phyloP scores from a whole-genome alignment of 2,113 vertebrate genomes.

The Phalacrocorax aristotelis region DNA sequence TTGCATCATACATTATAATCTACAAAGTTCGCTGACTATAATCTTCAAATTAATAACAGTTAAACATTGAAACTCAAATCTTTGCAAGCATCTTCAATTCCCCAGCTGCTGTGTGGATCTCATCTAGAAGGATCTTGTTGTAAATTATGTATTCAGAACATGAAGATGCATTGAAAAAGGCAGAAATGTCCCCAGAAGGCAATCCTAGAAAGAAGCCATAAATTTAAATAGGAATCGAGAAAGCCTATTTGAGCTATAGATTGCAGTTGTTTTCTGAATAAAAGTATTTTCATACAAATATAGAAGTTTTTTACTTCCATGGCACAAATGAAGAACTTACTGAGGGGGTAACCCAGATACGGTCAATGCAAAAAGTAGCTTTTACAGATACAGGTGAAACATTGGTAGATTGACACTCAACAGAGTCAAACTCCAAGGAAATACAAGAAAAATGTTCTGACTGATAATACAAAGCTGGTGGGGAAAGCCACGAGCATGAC shows the following conservation, averaged over 20 bases:
- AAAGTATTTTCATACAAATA: not conserved
- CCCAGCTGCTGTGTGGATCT: not conserved
- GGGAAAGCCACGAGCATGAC: not conserved
- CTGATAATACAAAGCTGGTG: accelerated
- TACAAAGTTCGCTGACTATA: not conserved
- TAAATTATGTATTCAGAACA: conserved; percentile 28
- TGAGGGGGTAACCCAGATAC: not conserved
- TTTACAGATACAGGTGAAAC: not conserved
- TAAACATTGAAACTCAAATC: conserved; percentile 23
- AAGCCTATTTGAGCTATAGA: not conserved
- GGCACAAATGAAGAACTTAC: not conserved
- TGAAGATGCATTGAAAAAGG: not conserved
- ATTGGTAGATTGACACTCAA: not conserved
- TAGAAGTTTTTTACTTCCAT: not conserved
- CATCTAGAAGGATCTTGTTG: not conserved
- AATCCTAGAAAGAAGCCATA: not conserved
- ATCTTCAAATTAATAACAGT: conserved; percentile 55
- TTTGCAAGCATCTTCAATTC: conserved; percentile 1
- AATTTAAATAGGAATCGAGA: not conserved
- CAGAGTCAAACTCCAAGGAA: not conserved
- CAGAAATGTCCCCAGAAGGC: conserved; percentile 16
- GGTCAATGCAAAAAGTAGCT: not conserved
- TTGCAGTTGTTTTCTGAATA: not conserved
- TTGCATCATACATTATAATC: not conserved
- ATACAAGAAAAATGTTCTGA: not conserved